Conservation (phyloP, 2,113 vertebrate species). For the Spizaetus ornatus region DNA sequence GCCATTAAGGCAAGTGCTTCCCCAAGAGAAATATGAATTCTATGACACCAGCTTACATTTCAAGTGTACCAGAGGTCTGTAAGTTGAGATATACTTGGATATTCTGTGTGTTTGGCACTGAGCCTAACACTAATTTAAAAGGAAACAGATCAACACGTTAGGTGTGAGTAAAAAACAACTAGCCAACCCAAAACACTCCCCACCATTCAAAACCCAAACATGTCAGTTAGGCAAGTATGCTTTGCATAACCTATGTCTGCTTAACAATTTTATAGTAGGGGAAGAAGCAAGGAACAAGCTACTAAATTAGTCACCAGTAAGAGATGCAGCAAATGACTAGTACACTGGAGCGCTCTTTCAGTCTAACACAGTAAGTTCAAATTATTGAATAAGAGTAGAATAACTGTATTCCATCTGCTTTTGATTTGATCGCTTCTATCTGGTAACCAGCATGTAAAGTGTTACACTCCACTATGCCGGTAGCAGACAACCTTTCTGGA, state of each 20-base stretch:
- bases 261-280: background rate
- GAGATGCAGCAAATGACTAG: background rate
- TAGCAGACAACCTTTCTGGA: background rate
- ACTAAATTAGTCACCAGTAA: background rate
- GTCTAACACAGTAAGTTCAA: background rate
- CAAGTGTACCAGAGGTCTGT: background rate
- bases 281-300: background rate
- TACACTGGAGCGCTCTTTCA: background rate
- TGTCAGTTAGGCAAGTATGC: background rate
- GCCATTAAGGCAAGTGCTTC: background rate
- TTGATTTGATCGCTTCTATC: background rate
- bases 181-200: background rate
- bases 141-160: background rate
- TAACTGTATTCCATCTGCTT: background rate
- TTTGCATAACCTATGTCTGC: background rate
- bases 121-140: background rate
- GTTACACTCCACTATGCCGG: background rate
- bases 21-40: background rate
- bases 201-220: background rate
- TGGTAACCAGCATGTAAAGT: background rate
- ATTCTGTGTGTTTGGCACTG: background rate
- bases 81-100: background rate
- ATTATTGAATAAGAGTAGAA: constrained; percentile 1
- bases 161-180: background rate
- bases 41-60: background rate